Evolutionary conservation across 2,888 invertebrate species (phyloP).

Genomic region (Drosophila subquinaria): DNA sequence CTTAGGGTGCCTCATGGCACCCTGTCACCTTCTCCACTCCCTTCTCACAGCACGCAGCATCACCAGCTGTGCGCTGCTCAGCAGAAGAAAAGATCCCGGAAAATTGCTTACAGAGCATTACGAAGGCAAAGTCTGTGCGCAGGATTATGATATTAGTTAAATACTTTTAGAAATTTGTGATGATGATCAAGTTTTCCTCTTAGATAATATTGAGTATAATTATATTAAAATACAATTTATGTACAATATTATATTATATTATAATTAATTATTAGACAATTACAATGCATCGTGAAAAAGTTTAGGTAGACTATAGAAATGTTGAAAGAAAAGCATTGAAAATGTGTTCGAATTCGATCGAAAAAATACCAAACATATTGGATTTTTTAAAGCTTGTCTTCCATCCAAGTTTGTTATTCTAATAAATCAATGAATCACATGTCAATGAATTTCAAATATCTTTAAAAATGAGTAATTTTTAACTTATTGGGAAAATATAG

Average conservation of each 20-base stretch:
- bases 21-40: background rate
- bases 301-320: background rate
- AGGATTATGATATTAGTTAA: conserved; percentile 34
- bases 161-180: background rate
- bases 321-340: background rate
- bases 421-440: too few relatives aligned
- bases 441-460: too few relatives aligned
- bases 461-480: too few relatives aligned
- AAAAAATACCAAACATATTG: too few relatives aligned
- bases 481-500: too few relatives aligned
- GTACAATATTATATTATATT: too few relatives aligned
- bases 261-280: background rate
- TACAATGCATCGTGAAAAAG: background rate
- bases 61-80: conserved; percentile 55
- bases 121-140: conserved; percentile 11
- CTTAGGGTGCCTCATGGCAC: conserved; percentile 45
- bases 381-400: too few relatives aligned
- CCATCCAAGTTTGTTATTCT: too few relatives aligned
- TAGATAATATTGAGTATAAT: too few relatives aligned
- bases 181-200: background rate
- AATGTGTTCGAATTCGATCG: too few relatives aligned
- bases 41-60: conserved; percentile 11
- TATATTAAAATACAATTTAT: too few relatives aligned
- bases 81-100: conserved; percentile 3
- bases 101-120: conserved; percentile 37